Evolutionary conservation across 1,140 invertebrate genomes (phyloP).

Genomic region (Papilio dardanus): DNA sequence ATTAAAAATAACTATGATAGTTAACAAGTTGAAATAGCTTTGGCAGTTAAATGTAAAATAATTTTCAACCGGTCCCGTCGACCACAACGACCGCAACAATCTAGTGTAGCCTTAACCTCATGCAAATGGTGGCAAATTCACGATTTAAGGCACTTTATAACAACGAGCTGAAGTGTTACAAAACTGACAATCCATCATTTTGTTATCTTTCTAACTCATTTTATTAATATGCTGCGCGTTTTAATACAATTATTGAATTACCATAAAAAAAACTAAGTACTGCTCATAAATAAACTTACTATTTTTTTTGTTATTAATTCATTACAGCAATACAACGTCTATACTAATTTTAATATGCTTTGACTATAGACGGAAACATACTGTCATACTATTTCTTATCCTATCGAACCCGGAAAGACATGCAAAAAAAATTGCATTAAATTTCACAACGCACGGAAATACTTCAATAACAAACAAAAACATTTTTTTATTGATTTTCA

Average conservation of each 20-base stretch:
- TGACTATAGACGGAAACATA: too few species aligned
- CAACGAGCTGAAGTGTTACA: not conserved
- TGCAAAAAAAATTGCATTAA: not conserved
- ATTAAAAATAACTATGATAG: not conserved
- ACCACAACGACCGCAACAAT: slow-evolving; percentile 9
- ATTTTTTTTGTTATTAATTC: too few species aligned
- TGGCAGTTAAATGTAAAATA: not conserved
- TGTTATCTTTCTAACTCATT: not conserved
- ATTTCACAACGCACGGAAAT: not conserved
- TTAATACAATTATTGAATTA: too few species aligned
- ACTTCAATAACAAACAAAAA: not conserved
- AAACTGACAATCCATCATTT: not conserved
- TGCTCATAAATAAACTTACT: too few species aligned
- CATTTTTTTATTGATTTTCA: not conserved
- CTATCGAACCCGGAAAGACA: not conserved
- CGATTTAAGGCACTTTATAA: slow-evolving; percentile 1
- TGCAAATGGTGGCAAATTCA: slow-evolving; percentile 24
- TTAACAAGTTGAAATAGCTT: not conserved
- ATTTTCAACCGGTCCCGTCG: not conserved
- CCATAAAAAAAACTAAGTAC: too few species aligned
- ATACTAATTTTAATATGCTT: too few species aligned
- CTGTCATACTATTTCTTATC: not conserved
- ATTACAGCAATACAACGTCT: too few species aligned
- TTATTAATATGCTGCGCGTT: not conserved
- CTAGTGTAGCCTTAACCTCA: slow-evolving; percentile 16